Evolutionary conservation across 1,140 invertebrate genomes (phyloP).

Genomic region (Neodiprion fabricii): DNA sequence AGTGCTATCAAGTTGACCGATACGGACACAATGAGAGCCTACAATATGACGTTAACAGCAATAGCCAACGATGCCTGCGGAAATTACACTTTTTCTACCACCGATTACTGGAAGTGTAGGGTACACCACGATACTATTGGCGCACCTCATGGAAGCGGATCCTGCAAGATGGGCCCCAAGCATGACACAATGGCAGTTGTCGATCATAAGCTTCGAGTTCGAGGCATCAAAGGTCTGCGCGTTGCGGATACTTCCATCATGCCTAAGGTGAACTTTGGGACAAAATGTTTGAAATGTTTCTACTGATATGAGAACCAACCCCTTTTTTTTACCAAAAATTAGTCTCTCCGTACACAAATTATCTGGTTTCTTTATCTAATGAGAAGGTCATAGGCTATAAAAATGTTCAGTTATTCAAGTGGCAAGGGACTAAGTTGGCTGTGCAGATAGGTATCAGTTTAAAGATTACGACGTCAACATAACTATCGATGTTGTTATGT

Average conservation of each 20-base stretch:
- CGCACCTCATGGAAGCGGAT: constrained; percentile 80
- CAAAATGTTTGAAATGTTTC: too few species aligned
- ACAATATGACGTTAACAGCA: constrained; percentile 34
- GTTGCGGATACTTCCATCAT: constrained; percentile 84
- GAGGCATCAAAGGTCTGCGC: constrained; percentile 73
- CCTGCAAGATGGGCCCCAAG: constrained; percentile 79
- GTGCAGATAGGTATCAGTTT: too few species aligned
- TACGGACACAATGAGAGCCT: constrained; percentile 38
- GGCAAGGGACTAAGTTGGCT: too few species aligned
- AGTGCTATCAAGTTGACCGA: constrained; percentile 41
- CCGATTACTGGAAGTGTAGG: constrained; percentile 66
- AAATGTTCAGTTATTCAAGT: too few species aligned
- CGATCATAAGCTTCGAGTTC: constrained; percentile 72
- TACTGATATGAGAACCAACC: too few species aligned
- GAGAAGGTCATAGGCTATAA: too few species aligned
- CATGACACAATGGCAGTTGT: constrained; percentile 75
- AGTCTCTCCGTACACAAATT: too few species aligned
- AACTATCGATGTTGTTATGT: too few species aligned
- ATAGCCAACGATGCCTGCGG: constrained; percentile 35
- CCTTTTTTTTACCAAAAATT: too few species aligned
- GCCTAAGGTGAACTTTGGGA: constrained; percentile 62
- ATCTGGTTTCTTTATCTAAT: too few species aligned
- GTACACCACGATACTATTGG: constrained; percentile 36
- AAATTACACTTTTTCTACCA: constrained; percentile 36
- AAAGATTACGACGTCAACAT: too few species aligned